A percentile compares a stretch with the other conserved stretches of the same genome.
Evolutionary conservation across 2,888 invertebrate species (phyloP).

Genomic region (Meiosimyza decipiens): DNA sequence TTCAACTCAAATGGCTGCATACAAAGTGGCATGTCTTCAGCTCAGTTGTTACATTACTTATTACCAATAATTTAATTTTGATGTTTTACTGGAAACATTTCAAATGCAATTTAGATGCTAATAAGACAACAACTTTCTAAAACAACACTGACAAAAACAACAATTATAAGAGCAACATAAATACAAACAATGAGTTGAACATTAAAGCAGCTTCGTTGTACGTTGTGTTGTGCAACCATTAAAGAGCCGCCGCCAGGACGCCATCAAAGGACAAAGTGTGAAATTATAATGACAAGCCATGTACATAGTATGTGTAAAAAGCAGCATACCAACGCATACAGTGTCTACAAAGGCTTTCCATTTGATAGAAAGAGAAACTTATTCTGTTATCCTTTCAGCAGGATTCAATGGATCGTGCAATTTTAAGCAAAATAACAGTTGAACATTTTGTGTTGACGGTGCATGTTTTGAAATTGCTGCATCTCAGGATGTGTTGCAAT

Average conservation of each 20-base stretch:
- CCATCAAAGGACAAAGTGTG: slow-evolving; percentile 27
- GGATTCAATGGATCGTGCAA: slow-evolving; percentile 39
- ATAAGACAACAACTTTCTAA: slow-evolving; percentile 12
- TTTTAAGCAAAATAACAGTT: slow-evolving; percentile 57
- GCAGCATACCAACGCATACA: slow-evolving; percentile 1
- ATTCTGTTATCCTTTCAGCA: neutral
- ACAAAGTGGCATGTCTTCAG: no score
- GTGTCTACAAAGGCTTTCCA: neutral
- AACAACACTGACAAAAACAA: neutral
- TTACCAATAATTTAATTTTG: neutral
- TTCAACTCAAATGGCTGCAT: no score
- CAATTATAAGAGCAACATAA: neutral
- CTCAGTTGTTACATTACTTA: neutral
- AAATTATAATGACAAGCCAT: slow-evolving; percentile 15
- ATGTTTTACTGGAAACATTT: slow-evolving; percentile 12
- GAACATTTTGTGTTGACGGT: slow-evolving; percentile 57
- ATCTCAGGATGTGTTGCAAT: slow-evolving; percentile 8
- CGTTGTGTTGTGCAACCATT: slow-evolving; percentile 1
- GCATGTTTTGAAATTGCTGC: slow-evolving; percentile 39
- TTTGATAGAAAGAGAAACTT: neutral
- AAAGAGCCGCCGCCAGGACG: slow-evolving; percentile 8
- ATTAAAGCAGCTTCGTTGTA: slow-evolving; percentile 2
- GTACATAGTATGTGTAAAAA: neutral
- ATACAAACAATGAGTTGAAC: slow-evolving; percentile 2
- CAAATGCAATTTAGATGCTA: slow-evolving; percentile 39